Evolutionary conservation across 2,888 invertebrate genomes (phyloP), one percentile per base, ranked within the genome.

Genomic region (Tanypteryx hageni): DNA sequence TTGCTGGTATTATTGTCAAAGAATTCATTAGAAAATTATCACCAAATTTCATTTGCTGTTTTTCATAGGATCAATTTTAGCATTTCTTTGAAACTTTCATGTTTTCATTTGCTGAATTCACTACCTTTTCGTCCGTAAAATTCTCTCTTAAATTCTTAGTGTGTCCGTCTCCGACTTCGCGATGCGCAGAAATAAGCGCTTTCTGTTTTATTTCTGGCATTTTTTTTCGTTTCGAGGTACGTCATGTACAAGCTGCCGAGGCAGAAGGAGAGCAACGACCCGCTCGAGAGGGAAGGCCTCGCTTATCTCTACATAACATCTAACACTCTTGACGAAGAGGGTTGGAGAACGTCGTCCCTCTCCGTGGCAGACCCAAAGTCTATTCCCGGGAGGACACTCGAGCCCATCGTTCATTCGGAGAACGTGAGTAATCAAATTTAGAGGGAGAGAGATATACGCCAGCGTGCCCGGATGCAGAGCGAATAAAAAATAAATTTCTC

Each of bases 201-300:
- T 22, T 11, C 14, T 61, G 11, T 13, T 27, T 27, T 13, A 76
- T 76, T 76, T 76, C 27, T 22, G 22, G 13, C 27, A 13, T 76
- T 76, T 27, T 76, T 10, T 27, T 76, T 22, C 76, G 92, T 93
- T 95, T 95, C 10, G 94, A 98, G 98, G 98, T 98, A 96, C 95
- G 97, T 98, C 93, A 95, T 97, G 57, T 98, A 98, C 95, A 98
- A 98, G 95, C 94, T 98, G 93, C 98, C 98, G 0, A 96, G 96
- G 93, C 96, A 96, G 94, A 96, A 96, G 92, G 95, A 96, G 93
- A 96, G 96, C 93, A 94, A 95, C 1, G 96, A 96, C 94, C 95
- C 95, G 0, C 94, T 96, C 27, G 95, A 96, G 92, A 95, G 95
- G 92, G 95, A 95, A 93, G 98, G 98, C 0, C 95, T 96, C 16